Evolutionary conservation across 2,797 vertebrate species (phyloP).

Genomic region (Sebastes melanostomus): DNA sequence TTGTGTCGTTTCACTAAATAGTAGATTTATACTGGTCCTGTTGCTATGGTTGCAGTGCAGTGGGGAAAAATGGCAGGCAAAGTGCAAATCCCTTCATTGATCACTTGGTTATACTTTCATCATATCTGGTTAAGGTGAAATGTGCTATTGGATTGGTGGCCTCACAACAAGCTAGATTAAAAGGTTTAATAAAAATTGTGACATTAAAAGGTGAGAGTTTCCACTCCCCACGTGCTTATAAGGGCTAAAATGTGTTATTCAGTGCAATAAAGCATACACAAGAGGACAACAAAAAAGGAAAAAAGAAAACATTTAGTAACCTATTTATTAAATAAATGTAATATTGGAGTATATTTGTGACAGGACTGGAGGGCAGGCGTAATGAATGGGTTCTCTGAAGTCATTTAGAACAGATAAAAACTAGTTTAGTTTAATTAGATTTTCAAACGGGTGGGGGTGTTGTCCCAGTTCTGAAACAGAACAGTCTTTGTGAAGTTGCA

Average conservation of each 20-base stretch:
- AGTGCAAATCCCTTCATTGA: constrained; percentile 69
- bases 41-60: constrained; percentile 75
- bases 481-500: constrained; percentile 80
- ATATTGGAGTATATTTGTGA: constrained; percentile 83
- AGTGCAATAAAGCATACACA: constrained; percentile 35
- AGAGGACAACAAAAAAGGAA: constrained; percentile 62
- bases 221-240: background rate
- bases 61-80: constrained; percentile 22
- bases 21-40: constrained; percentile 68
- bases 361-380: constrained; percentile 85
- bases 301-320: constrained; percentile 77
- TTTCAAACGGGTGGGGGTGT: constrained; percentile 82
- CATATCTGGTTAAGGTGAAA: constrained; percentile 70
- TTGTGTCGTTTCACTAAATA: constrained; percentile 72
- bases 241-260: constrained; percentile 12
- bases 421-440: constrained; percentile 90
- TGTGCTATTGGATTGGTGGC: constrained; percentile 56
- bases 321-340: constrained; percentile 87
- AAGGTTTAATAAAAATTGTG: constrained; percentile 57
- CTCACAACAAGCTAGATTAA: constrained; percentile 61
- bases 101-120: constrained; percentile 77
- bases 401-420: constrained; percentile 88
- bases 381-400: constrained; percentile 87
- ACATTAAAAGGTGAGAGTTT: background rate
- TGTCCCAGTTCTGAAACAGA: constrained; percentile 85